Conservation (phyloP, 1,140 invertebrate species). For the Phortica variegata region DNA sequence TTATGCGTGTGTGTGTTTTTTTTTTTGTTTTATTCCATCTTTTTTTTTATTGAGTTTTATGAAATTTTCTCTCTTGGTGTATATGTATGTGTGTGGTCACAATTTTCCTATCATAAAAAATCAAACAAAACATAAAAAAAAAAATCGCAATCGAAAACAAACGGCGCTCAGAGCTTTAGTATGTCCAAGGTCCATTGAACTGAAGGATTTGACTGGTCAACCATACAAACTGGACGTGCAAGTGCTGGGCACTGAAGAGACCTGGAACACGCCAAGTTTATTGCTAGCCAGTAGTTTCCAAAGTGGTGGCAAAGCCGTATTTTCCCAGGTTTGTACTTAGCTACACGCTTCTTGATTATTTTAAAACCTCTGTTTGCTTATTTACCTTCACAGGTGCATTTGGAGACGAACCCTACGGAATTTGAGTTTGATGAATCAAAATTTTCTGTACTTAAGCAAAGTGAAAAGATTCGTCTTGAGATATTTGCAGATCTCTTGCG, state of each 20-base stretch:
- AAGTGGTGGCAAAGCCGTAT: conserved; percentile 71
- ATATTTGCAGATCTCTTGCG: conserved; percentile 75
- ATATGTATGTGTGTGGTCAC: conserved; percentile 30
- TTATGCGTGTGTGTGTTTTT: not conserved
- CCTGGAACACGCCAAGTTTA: conserved; percentile 80
- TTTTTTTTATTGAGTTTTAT: conserved; percentile 6
- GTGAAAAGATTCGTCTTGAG: conserved; percentile 69
- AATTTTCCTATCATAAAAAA: conserved; percentile 28
- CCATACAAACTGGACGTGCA: conserved; percentile 71
- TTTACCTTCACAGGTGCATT: conserved; percentile 60
- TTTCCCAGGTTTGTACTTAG: conserved; percentile 74
- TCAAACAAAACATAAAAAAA: conserved; percentile 33
- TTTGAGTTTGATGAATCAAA: conserved; percentile 68
- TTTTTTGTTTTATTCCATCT: conserved; percentile 6
- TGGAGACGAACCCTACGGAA: conserved; percentile 66
- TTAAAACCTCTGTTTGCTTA: not conserved
- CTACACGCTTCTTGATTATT: too few species aligned
- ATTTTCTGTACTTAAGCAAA: conserved; percentile 63
- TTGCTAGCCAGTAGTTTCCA: conserved; percentile 68
- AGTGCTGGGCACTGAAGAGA: conserved; percentile 78
- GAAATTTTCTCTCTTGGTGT: conserved; percentile 19
- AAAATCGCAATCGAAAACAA: conserved; percentile 30
- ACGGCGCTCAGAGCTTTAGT: conserved; percentile 55
- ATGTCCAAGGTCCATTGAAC: conserved; percentile 59
- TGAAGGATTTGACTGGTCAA: conserved; percentile 67